These are phyloP conservation scores for Ariolimax columbianus DNA, from an alignment of 2,888 invertebrate species.

Conservation along the genomic window DNA sequence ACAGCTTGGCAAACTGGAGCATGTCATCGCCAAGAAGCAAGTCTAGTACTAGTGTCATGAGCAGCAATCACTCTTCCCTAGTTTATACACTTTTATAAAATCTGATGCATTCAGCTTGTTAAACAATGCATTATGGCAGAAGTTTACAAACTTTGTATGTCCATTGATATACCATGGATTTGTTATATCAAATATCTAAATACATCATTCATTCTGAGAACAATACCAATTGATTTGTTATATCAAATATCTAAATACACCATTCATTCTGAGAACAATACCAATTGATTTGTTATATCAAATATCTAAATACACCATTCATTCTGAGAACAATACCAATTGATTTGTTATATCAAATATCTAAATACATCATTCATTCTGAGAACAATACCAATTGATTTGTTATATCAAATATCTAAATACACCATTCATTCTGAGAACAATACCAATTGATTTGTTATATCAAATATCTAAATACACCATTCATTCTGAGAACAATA, in stretches of 20 bases:
- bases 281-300: no score
- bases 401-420: not conserved
- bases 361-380: constrained; percentile 7
- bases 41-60: no score
- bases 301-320: not conserved
- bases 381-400: not conserved
- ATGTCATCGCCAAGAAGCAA: no score
- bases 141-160: constrained; percentile 31
- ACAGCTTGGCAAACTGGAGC: no score
- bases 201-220: constrained; percentile 10
- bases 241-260: not conserved
- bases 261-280: constrained; percentile 2
- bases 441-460: not conserved
- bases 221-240: not conserved
- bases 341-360: no score
- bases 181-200: not conserved
- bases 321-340: not conserved
- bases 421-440: constrained; percentile 10
- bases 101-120: constrained; percentile 15
- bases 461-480: not conserved
- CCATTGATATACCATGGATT: not conserved
- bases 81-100: not conserved
- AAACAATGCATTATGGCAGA: constrained; percentile 9
- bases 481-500: constrained; percentile 2
- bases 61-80: no score